Evolutionary conservation across 1,140 invertebrate species (phyloP).

Genomic region (Aculops lycopersici): DNA sequence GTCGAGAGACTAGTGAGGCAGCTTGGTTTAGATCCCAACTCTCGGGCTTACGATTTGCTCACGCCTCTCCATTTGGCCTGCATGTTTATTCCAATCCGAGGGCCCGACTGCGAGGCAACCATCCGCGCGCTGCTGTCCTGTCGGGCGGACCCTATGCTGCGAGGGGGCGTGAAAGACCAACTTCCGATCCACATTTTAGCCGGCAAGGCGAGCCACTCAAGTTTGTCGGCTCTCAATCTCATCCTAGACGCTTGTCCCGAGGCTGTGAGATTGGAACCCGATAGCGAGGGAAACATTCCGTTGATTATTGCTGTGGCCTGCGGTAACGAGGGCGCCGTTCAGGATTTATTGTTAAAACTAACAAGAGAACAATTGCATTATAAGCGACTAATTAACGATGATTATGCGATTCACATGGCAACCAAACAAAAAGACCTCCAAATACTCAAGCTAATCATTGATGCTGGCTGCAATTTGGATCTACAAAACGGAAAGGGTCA

Average conservation of each 20-base stretch:
- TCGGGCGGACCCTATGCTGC: constrained; percentile 57
- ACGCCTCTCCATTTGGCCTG: constrained; percentile 69
- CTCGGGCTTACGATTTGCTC: constrained; percentile 69
- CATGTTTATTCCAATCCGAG: too few relatives aligned
- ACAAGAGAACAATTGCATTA: constrained; percentile 26
- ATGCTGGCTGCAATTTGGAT: constrained; percentile 61
- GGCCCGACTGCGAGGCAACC: constrained; percentile 72
- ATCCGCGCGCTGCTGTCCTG: constrained; percentile 57
- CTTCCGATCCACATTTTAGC: constrained; percentile 66
- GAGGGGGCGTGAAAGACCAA: constrained; percentile 43
- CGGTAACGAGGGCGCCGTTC: constrained; percentile 64
- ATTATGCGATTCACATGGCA: constrained; percentile 65
- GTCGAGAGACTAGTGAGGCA: constrained; percentile 52
- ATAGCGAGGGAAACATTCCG: constrained; percentile 65
- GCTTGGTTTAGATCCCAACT: constrained; percentile 51
- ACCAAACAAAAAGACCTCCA: constrained; percentile 57
- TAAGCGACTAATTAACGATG: constrained; percentile 18
- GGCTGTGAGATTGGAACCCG: constrained; percentile 44
- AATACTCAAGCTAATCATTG: constrained; percentile 57
- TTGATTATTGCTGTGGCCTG: constrained; percentile 62
- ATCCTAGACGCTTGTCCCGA: constrained; percentile 48
- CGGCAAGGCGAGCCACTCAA: constrained; percentile 27
- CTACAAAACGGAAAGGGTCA: constrained; percentile 64
- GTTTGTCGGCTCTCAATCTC: constrained; percentile 32
- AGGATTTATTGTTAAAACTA: constrained; percentile 38